Conservation (phyloP, 2,797 vertebrate species). For the Chiloscyllium punctatum region DNA sequence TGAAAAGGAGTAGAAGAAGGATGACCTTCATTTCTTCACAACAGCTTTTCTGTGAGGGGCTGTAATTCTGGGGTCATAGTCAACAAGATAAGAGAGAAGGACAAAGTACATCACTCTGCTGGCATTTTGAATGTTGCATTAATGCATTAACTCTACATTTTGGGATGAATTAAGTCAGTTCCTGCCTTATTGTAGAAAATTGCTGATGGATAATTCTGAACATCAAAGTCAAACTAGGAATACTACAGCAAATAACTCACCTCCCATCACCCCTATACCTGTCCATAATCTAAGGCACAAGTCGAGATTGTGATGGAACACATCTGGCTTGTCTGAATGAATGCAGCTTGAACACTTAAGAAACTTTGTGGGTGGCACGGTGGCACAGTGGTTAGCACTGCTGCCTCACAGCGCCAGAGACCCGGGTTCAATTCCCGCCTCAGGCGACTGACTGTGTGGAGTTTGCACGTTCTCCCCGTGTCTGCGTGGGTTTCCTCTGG, state of each 20-base stretch:
- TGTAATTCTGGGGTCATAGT: background rate
- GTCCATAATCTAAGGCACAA: background rate
- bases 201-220: background rate
- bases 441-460: too few species aligned
- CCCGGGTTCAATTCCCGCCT: too few species aligned
- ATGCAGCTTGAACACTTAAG: background rate
- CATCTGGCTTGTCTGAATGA: background rate
- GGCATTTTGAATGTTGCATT: background rate
- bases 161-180: background rate
- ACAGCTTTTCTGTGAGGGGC: background rate
- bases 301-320: background rate
- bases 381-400: too few species aligned
- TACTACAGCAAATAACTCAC: background rate
- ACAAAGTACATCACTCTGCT: background rate
- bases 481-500: too few species aligned
- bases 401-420: too few species aligned
- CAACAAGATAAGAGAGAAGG: background rate
- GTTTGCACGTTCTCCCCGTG: too few species aligned
- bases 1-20: background rate
- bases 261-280: background rate
- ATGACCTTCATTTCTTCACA: background rate
- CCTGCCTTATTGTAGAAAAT: background rate
- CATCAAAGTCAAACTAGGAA: background rate
- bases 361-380: too few species aligned
- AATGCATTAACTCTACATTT: background rate